These are phyloP conservation scores for Anarrhichthys ocellatus DNA, from an alignment of 2,113 vertebrate species.

Conservation along the genomic window DNA sequence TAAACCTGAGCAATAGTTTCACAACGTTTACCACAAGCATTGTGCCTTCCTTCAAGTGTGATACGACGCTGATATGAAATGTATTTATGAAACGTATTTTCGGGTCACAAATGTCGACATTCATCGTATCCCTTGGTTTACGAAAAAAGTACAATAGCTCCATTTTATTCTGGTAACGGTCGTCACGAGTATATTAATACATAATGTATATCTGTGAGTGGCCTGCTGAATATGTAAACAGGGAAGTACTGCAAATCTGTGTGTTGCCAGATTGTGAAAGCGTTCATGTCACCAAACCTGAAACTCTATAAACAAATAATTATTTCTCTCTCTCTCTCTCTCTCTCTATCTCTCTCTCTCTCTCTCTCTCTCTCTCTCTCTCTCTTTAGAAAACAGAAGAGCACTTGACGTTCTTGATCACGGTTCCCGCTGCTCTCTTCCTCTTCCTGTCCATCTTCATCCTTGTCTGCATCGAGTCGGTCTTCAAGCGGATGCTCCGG, in stretches of 20 bases:
- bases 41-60: no score
- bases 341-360: constrained; percentile 60
- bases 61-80: no score
- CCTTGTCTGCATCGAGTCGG: constrained; percentile 94
- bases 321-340: constrained; percentile 47
- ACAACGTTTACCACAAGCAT: no score
- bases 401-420: constrained; percentile 96
- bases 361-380: constrained; percentile 21
- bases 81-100: no score
- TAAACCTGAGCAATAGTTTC: no score
- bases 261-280: no score
- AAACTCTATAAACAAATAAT: background rate
- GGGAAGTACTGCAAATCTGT: no score
- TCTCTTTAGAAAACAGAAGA: constrained; percentile 90
- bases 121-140: no score
- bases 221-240: background rate
- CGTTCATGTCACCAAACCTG: background rate
- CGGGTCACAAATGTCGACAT: no score
- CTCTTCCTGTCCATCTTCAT: constrained; percentile 98
- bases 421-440: constrained; percentile 93
- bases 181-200: background rate
- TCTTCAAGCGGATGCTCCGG: constrained; percentile 96
- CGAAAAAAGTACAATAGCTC: no score
- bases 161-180: background rate
- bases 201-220: background rate